phyloP scores from a whole-genome alignment of 2,888 invertebrate genomes.

The Acanthosoma haemorrhoidale region DNA sequence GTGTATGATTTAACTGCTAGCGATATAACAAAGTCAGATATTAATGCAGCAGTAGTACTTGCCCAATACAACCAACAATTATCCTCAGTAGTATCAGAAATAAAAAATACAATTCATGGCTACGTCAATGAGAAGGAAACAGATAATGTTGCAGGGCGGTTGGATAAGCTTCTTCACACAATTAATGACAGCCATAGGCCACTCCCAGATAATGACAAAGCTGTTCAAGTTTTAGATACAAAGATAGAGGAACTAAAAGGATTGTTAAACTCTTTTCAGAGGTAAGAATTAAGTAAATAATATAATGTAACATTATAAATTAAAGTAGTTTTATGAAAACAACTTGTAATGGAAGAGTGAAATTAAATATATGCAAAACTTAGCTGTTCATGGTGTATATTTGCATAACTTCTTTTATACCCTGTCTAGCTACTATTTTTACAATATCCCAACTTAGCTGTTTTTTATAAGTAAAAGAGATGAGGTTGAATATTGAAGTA shows the following conservation, averaged over 20 bases:
- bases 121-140: background rate
- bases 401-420: too few relatives aligned
- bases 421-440: too few relatives aligned
- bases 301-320: too few relatives aligned
- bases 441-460: too few relatives aligned
- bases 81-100: constrained; percentile 28
- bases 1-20: constrained; percentile 20
- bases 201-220: background rate
- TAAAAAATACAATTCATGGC: constrained; percentile 15
- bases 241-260: constrained; percentile 24
- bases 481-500: too few relatives aligned
- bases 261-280: constrained; percentile 7
- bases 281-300: constrained; percentile 5
- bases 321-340: too few relatives aligned
- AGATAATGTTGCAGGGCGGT: background rate
- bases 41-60: constrained; percentile 26
- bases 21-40: background rate
- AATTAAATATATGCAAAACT: too few relatives aligned
- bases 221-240: constrained; percentile 1
- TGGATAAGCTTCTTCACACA: constrained; percentile 18
- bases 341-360: too few relatives aligned
- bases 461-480: too few relatives aligned
- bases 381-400: too few relatives aligned
- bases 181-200: background rate
- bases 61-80: constrained; percentile 31